Evolutionary conservation across 2,113 vertebrate genomes (phyloP).

Genomic region (Oreochromis spilurus): DNA sequence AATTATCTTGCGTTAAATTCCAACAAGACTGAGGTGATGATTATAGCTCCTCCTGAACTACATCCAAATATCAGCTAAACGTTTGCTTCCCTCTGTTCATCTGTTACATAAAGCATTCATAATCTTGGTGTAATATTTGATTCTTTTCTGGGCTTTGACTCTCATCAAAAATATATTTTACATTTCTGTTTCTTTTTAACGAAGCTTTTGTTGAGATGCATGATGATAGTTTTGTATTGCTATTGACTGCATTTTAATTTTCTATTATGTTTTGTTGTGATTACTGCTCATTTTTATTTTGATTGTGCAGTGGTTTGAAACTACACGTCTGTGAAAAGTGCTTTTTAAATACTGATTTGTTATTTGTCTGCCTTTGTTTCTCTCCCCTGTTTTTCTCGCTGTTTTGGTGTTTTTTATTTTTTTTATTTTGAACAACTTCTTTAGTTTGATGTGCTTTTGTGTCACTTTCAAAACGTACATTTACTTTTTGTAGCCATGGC

Average conservation of each 20-base stretch:
- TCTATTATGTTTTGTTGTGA: neutral
- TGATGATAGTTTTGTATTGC: neutral
- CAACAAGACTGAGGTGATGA: neutral
- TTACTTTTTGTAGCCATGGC: neutral
- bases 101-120: neutral
- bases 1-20: neutral
- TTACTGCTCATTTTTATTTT: neutral
- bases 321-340: neutral
- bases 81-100: neutral
- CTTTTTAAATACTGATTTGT: neutral
- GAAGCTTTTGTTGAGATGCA: neutral
- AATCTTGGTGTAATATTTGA: neutral
- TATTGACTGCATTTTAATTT: neutral
- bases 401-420: neutral
- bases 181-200: neutral
- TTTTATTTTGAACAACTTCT: neutral
- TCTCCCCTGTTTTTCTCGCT: neutral
- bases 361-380: neutral
- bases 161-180: neutral
- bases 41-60: neutral
- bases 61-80: neutral
- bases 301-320: neutral
- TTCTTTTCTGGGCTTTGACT: neutral
- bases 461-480: neutral
- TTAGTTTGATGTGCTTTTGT: neutral